Evolutionary conservation across 2,888 invertebrate species (phyloP).

Genomic region (Cyrtodaria siliqua): DNA sequence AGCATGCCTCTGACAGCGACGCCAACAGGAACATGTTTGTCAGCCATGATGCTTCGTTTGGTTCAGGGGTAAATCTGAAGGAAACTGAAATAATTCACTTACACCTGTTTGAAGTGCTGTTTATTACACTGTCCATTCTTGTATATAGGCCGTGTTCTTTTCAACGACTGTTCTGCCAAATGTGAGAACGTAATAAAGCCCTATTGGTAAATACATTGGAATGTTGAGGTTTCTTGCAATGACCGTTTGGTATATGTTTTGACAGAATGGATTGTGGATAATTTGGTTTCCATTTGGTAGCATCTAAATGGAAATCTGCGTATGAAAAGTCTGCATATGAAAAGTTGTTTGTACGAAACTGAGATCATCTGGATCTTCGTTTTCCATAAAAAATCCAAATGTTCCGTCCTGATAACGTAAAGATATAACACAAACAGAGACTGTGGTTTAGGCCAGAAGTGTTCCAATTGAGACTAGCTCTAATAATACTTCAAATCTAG

Average conservation of each 20-base stretch:
- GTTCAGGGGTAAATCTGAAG: conserved; percentile 65
- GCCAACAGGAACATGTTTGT: conserved; percentile 78
- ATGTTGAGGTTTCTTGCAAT: conserved; percentile 10
- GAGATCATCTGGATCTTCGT: conserved; percentile 68
- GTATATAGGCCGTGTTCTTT: conserved; percentile 43
- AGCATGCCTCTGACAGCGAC: conserved; percentile 76
- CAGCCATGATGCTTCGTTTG: conserved; percentile 73
- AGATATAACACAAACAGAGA: conserved; percentile 78
- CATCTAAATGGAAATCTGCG: conserved; percentile 44
- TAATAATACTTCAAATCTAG: conserved; percentile 74
- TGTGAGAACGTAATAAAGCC: background rate
- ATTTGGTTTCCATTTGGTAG: background rate
- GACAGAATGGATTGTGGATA: no score
- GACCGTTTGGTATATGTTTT: background rate
- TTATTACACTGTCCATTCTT: conserved; percentile 70
- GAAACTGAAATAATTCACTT: conserved; percentile 75
- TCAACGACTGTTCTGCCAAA: no score
- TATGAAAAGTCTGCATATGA: conserved; percentile 66
- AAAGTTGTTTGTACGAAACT: conserved; percentile 50
- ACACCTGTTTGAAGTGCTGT: conserved; percentile 67
- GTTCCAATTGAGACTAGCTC: conserved; percentile 82
- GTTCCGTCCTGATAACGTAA: conserved; percentile 73
- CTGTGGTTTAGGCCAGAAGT: conserved; percentile 75
- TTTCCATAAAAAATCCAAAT: conserved; percentile 78
- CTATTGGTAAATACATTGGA: conserved; percentile 23